Evolutionary conservation across 2,797 vertebrate genomes (phyloP).

Genomic region (Rhincodon typus): DNA sequence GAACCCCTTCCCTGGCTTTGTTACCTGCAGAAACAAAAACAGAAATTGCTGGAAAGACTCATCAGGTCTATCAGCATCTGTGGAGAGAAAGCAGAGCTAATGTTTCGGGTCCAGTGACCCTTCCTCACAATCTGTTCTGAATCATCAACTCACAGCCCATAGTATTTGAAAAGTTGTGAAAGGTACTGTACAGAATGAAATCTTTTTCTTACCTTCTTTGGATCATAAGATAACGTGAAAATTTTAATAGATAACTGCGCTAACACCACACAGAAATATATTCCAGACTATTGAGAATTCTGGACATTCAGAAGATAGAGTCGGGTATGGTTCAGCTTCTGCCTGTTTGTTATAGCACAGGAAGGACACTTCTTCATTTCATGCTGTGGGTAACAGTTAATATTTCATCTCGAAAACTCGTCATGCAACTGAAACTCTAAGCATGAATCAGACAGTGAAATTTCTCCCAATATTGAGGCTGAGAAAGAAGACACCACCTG

Average conservation of each 20-base stretch:
- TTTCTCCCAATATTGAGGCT: background rate
- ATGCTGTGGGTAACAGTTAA: background rate
- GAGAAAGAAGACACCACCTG: background rate
- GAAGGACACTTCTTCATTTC: background rate
- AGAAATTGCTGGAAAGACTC: background rate
- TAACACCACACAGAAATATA: background rate
- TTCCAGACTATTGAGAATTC: background rate
- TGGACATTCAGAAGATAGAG: background rate
- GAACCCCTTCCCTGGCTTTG: background rate
- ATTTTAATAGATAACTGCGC: background rate
- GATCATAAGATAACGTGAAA: background rate
- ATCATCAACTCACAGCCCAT: no score
- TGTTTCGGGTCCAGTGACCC: no score
- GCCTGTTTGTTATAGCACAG: background rate
- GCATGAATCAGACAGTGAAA: background rate
- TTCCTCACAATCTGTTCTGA: no score
- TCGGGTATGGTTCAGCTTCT: background rate
- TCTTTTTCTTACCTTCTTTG: background rate
- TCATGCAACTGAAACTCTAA: background rate
- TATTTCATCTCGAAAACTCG: background rate
- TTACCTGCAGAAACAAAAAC: background rate
- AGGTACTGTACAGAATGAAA: background rate
- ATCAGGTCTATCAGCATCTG: background rate
- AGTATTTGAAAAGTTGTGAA: background rate
- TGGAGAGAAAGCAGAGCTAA: no score